Evolutionary conservation across 2,113 vertebrate genomes (phyloP).

Genomic region (Microtus pennsylvanicus): DNA sequence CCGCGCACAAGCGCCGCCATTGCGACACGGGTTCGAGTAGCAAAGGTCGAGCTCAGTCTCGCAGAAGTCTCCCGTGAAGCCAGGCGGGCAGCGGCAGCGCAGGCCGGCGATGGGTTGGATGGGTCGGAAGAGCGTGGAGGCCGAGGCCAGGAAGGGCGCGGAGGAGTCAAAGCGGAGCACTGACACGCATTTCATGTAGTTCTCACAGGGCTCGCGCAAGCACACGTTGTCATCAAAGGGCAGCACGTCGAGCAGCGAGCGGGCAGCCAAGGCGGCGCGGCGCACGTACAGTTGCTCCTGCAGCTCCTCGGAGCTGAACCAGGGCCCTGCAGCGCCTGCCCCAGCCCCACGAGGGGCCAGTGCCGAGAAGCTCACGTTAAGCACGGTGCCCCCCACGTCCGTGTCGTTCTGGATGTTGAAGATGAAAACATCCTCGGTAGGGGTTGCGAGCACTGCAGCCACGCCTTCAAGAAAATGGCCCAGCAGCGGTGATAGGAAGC

Average conservation of each 20-base stretch:
- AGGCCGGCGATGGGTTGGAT: constrained; percentile 97
- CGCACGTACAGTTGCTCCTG: constrained; percentile 99
- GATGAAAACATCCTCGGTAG: constrained; percentile 96
- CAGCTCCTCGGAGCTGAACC: constrained; percentile 97
- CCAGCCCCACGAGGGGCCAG: constrained; percentile 89
- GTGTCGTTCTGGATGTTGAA: constrained; percentile 99
- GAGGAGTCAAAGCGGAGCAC: constrained; percentile 99
- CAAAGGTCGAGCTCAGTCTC: constrained; percentile 99
- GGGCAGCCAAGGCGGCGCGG: constrained; percentile 92
- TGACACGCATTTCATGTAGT: constrained; percentile 99
- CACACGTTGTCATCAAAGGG: constrained; percentile 99
- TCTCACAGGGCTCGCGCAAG: constrained; percentile 97
- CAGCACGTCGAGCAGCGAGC: constrained; percentile 96
- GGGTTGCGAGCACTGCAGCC: constrained; percentile 93
- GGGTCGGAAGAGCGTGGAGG: constrained; percentile 96
- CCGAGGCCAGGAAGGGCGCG: constrained; percentile 95
- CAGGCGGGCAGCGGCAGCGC: constrained; percentile 96
- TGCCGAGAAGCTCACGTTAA: constrained; percentile 97
- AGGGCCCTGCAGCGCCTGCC: constrained; percentile 82
- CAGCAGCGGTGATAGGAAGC: constrained; percentile 95
- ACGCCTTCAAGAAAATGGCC: constrained; percentile 96
- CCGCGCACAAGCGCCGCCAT: constrained; percentile 94
- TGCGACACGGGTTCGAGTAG: constrained; percentile 97
- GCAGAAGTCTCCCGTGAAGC: constrained; percentile 98
- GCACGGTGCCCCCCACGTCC: constrained; percentile 91